Base-by-base conservation (phyloP, 2,888 invertebrate species). In the Noctua janthina region DNA sequence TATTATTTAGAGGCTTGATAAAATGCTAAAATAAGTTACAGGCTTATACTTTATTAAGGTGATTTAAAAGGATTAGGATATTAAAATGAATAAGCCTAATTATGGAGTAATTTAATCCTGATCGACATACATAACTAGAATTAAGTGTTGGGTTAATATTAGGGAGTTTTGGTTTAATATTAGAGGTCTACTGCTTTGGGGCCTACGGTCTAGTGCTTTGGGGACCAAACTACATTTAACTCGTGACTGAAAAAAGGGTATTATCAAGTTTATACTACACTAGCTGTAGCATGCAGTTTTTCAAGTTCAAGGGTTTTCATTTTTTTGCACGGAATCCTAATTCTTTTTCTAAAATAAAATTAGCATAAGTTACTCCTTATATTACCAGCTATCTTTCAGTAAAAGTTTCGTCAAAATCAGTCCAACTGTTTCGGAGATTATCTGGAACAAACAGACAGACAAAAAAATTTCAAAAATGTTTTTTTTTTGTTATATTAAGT, bases 1-100 rank as follows among this genome's bases (percentile, higher is more conserved):
- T 92, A 92, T 96, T 95, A 95, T 96, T 96, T 96, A 96, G 93
- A 92, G 93, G 89, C 83, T 90, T 90, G 94, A 95, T 96, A 96
- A 96, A 94, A 94, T 91, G 89, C 91, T 92, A 89, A 93, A 93
- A 86, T 86, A 87, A 81, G 70, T 82, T 71, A 74, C 74, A 85
- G 84, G 84, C 81, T 89, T 86, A 83, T 89, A 87, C 88, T 91
- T 89, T 90, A 87, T 88, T 80, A 64, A 23, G 82, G 81, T 79
- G 54, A 67, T 75, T 73, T 85, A 77, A 85, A 90, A 82, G 87
- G 88, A 89, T 90, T 88, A 88, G 86, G 76, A 82, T 83, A 85
- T 89, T 84, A 90, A 88, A 87, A 81, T 74, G 75, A 78, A 85
- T 80, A 74, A 75, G 15, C 43, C 46, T 76, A 82, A 89, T 85